These are phyloP conservation scores for Montipora cactus DNA, from an alignment of 64 coral and sea anemone genomes.

Conservation along the genomic window DNA sequence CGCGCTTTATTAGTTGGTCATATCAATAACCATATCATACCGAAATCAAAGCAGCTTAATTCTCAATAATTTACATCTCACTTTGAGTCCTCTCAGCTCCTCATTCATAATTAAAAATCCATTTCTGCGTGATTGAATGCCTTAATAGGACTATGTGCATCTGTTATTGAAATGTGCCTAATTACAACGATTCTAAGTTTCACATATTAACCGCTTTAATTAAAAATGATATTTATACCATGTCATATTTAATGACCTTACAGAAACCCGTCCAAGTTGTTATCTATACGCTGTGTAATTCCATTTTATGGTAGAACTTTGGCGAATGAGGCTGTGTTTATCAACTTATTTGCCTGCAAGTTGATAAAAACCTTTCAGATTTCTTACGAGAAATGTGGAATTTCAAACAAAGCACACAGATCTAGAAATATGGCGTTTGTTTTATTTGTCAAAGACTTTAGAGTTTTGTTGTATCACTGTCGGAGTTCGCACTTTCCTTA, in stretches of 20 bases:
- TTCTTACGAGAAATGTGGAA: neutral
- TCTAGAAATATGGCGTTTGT: slow-evolving; percentile 24
- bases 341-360: neutral
- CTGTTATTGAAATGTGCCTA: slow-evolving; percentile 84
- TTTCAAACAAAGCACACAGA: neutral
- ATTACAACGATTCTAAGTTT: slow-evolving; percentile 63
- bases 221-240: slow-evolving; percentile 80
- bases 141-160: slow-evolving; percentile 73
- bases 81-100: slow-evolving; percentile 1
- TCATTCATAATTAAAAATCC: slow-evolving; percentile 84
- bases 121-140: slow-evolving; percentile 66
- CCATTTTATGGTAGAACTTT: neutral
- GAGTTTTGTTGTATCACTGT: slow-evolving; percentile 51
- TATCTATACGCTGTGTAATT: neutral
- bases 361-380: neutral
- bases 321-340: neutral
- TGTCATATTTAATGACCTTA: slow-evolving; percentile 51
- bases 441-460: slow-evolving; percentile 71
- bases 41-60: slow-evolving; percentile 60
- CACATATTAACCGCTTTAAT: slow-evolving; percentile 76
- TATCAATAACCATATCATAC: slow-evolving; percentile 60
- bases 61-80: slow-evolving; percentile 22
- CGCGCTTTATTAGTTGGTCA: slow-evolving; percentile 17
- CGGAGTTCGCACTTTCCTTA: slow-evolving; percentile 58
- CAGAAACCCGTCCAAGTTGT: slow-evolving; percentile 56